These are phyloP conservation scores for Myocastor coypus DNA, from an alignment of 2,113 vertebrate species.

Conservation along the genomic window DNA sequence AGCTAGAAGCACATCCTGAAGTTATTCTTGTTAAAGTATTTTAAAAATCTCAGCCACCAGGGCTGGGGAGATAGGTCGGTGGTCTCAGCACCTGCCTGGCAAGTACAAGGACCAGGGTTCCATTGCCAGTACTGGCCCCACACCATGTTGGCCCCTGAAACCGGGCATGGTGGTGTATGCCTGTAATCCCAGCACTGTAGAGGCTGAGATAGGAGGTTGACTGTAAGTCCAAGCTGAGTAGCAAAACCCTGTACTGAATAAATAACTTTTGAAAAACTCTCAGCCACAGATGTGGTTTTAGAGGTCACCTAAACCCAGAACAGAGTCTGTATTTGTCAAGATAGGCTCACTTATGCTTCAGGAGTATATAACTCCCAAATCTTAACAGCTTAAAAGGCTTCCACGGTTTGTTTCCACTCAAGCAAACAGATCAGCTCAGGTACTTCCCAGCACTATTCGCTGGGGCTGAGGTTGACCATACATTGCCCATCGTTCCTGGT, in stretches of 20 bases:
- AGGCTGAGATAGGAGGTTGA: too few species aligned
- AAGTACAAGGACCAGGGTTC: too few species aligned
- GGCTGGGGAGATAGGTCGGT: too few species aligned
- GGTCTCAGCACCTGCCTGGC: too few species aligned
- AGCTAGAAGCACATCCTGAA: neutral
- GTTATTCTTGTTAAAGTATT: conserved; percentile 2
- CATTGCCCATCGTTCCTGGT: neutral
- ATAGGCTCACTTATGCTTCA: neutral
- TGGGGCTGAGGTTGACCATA: neutral
- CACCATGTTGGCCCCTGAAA: too few species aligned
- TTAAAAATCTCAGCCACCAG: neutral
- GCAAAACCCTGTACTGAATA: too few species aligned
- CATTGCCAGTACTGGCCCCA: too few species aligned
- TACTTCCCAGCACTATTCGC: neutral
- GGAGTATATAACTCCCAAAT: neutral
- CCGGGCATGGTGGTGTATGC: too few species aligned
- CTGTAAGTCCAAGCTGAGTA: too few species aligned
- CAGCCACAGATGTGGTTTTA: neutral
- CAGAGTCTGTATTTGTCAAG: neutral
- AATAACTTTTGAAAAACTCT: neutral
- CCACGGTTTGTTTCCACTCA: neutral
- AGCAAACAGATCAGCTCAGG: neutral
- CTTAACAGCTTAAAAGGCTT: neutral
- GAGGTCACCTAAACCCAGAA: neutral
- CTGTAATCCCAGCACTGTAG: too few species aligned